Conservation (phyloP, 2,888 invertebrate species). For the Heterodera filipjevi region DNA sequence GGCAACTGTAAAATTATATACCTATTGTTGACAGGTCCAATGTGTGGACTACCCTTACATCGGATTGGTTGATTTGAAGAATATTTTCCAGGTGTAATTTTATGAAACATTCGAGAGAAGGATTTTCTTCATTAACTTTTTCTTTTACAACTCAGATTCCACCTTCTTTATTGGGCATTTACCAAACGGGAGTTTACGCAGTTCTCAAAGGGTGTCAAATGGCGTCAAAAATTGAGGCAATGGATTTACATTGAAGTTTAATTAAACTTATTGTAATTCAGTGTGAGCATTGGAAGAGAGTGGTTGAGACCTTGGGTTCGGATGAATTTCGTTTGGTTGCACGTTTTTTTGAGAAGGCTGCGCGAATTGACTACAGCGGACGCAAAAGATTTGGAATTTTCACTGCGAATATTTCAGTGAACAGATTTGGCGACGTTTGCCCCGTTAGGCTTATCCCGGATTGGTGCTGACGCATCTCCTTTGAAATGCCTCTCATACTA, state of each 20-base stretch:
- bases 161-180: conserved; percentile 15
- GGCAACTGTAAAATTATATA: not conserved
- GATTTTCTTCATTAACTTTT: not conserved
- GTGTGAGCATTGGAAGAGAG: conserved; percentile 15
- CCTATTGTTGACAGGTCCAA: conserved; percentile 17
- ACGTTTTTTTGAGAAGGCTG: not conserved
- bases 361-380: conserved; percentile 23
- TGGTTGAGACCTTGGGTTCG: not conserved
- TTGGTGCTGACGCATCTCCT: not conserved
- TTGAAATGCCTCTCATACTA: not conserved
- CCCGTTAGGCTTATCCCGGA: not conserved
- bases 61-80: conserved; percentile 14
- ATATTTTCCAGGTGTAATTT: conserved; percentile 2
- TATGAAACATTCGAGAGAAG: not conserved
- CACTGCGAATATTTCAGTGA: not conserved
- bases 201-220: conserved; percentile 17
- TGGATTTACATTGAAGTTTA: not conserved
- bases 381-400: conserved; percentile 18
- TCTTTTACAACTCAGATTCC: not conserved
- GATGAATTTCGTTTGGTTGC: conserved; percentile 1
- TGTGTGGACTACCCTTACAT: conserved; percentile 21
- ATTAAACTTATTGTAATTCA: not conserved
- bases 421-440: conserved; percentile 10
- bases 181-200: conserved; percentile 17
- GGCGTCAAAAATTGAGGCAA: conserved; percentile 20